These are phyloP conservation scores for Dinomys branickii DNA, from an alignment of 2,113 vertebrate genomes.

Conservation along the genomic window DNA sequence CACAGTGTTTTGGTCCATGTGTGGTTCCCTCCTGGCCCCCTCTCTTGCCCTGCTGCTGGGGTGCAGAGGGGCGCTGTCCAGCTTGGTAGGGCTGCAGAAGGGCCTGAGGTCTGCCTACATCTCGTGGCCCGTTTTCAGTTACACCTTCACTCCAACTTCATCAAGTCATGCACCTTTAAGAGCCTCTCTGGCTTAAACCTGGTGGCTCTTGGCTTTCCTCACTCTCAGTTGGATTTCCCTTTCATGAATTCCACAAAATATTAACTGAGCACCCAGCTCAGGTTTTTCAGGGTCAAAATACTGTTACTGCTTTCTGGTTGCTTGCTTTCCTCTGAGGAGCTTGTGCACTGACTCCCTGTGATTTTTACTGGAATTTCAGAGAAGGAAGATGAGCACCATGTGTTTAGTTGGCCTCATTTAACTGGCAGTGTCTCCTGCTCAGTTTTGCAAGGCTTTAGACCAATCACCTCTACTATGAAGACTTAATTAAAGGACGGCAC, in stretches of 20 bases:
- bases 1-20: neutral
- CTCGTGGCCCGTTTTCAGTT: neutral
- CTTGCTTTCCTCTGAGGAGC: neutral
- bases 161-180: neutral
- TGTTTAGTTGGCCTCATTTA: neutral
- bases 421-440: neutral
- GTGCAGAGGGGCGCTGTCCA: neutral
- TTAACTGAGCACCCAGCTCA: neutral
- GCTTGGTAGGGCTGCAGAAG: neutral
- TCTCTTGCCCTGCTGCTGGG: too few species aligned
- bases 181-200: neutral
- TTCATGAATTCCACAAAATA: neutral
- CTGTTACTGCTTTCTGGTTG: neutral
- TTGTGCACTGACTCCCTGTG: neutral
- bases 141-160: neutral
- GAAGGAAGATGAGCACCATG: neutral
- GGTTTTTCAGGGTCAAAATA: slow-evolving; percentile 5
- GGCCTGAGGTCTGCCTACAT: neutral
- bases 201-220: neutral
- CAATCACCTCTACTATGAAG: neutral
- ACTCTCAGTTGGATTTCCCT: neutral
- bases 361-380: neutral
- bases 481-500: neutral
- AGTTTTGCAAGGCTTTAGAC: neutral
- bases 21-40: too few species aligned